These are phyloP conservation scores for Yponomeuta plumbellus DNA, from an alignment of 2,888 invertebrate genomes.

Conservation along the genomic window DNA sequence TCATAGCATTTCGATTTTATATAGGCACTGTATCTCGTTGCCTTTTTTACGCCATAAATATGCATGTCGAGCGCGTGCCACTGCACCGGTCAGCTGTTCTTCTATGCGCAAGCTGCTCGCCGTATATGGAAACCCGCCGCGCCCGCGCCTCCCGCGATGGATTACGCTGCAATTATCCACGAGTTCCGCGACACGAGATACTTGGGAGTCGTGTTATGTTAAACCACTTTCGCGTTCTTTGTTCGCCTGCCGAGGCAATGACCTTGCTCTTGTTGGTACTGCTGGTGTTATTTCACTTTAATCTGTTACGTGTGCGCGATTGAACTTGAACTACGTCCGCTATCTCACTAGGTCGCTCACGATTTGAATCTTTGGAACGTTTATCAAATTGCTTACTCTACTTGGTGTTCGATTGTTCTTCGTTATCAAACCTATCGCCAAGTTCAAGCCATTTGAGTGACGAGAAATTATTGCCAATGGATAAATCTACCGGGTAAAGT, in stretches of 20 bases:
- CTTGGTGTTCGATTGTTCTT: too few relatives aligned
- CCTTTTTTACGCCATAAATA: slow-evolving; percentile 68
- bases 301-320: slow-evolving; percentile 4
- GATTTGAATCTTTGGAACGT: slow-evolving; percentile 1
- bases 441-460: background rate
- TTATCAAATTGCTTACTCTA: background rate
- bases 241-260: slow-evolving; percentile 60
- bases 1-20: slow-evolving; percentile 63
- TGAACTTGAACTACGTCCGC: background rate
- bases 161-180: slow-evolving; percentile 72
- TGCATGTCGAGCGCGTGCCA: slow-evolving; percentile 69
- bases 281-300: slow-evolving; percentile 8
- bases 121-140: slow-evolving; percentile 67
- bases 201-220: slow-evolving; percentile 41
- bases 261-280: slow-evolving; percentile 41
- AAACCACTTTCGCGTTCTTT: slow-evolving; percentile 72
- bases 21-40: slow-evolving; percentile 19
- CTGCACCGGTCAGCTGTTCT: slow-evolving; percentile 70
- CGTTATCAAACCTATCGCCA: background rate
- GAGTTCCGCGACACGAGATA: slow-evolving; percentile 39
- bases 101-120: slow-evolving; percentile 70
- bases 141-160: slow-evolving; percentile 44
- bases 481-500: slow-evolving; percentile 19
- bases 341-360: slow-evolving; percentile 6
- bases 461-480: background rate